These are phyloP conservation scores for Thalassarche chlororhynchos DNA, from an alignment of 2,113 vertebrate species.

Conservation along the genomic window DNA sequence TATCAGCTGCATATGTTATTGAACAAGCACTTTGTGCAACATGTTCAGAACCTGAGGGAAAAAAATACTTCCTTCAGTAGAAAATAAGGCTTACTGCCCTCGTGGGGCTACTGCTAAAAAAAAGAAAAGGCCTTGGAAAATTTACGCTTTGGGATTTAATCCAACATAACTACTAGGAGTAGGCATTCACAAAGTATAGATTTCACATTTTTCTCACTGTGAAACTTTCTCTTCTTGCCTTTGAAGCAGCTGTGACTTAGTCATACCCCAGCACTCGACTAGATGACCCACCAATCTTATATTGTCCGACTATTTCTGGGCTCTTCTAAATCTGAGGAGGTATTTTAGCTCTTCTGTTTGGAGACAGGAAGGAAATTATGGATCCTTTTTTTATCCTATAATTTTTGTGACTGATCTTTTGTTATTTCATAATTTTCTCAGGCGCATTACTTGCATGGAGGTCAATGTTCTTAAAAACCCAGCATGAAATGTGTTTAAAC, in stretches of 20 bases:
- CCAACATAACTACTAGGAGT: neutral
- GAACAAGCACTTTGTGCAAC: neutral
- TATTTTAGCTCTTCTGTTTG: neutral
- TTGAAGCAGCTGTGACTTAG: neutral
- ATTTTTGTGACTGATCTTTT: neutral
- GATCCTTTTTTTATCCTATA: neutral
- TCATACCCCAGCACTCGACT: neutral
- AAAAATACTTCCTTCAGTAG: neutral
- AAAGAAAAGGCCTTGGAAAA: neutral
- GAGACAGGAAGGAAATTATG: neutral
- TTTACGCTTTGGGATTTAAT: accelerated
- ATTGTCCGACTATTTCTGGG: neutral
- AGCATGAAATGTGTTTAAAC: neutral
- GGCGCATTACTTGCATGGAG: neutral
- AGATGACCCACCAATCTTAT: neutral
- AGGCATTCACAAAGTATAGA: neutral
- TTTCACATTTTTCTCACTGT: neutral
- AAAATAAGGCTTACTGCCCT: neutral
- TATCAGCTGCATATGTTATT: neutral
- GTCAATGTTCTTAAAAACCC: neutral
- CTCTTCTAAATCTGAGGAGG: neutral
- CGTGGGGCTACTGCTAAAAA: neutral
- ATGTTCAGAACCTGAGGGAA: neutral
- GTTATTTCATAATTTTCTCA: neutral
- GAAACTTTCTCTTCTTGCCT: neutral